phyloP scores from a whole-genome alignment of 2,113 vertebrate species.

The Python bivittatus region DNA sequence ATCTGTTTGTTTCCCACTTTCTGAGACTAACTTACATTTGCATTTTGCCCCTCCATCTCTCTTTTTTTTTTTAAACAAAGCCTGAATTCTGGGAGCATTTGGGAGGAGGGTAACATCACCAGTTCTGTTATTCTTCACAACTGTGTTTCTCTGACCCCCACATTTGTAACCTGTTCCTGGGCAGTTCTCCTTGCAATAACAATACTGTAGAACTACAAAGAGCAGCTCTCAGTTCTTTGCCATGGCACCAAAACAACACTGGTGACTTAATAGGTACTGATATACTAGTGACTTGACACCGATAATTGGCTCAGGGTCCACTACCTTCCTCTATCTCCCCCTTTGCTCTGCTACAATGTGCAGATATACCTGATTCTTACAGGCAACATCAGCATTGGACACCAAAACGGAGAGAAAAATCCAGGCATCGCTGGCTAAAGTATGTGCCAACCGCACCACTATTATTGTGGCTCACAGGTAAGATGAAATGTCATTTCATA shows the following conservation, averaged over 20 bases:
- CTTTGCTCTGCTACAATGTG: not conserved
- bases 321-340: not conserved
- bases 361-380: not conserved
- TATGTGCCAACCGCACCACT: conserved; percentile 88
- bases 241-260: not conserved
- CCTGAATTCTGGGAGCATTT: not conserved
- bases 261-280: not conserved
- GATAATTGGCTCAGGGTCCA: not conserved
- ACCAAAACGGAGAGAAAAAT: conserved; percentile 94
- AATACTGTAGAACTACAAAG: not conserved
- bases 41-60: not conserved
- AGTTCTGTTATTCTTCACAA: not conserved
- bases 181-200: not conserved
- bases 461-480: conserved; percentile 95
- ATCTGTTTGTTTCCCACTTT: not conserved
- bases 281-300: not conserved
- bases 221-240: not conserved
- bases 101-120: not conserved
- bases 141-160: not conserved
- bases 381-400: conserved; percentile 94
- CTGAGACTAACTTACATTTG: not conserved
- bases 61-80: not conserved
- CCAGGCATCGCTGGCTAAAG: conserved; percentile 89
- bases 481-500: not conserved
- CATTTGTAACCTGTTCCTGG: not conserved